phyloP scores from a whole-genome alignment of 2,888 invertebrate species.

The Hylaea fasciaria region DNA sequence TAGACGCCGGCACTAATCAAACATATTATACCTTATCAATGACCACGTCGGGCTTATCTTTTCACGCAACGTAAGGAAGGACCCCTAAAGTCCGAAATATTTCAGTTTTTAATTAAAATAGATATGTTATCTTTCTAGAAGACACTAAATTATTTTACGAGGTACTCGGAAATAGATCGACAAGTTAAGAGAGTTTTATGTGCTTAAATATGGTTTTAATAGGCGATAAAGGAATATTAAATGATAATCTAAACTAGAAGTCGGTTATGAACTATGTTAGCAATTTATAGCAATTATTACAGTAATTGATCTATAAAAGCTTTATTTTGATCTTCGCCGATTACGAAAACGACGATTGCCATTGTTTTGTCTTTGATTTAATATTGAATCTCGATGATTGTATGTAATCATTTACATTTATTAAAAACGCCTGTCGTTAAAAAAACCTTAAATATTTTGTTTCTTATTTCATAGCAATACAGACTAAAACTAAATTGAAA shows the following conservation, averaged over 20 bases:
- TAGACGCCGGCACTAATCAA: no score
- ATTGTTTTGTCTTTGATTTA: not conserved
- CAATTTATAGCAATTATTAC: not conserved
- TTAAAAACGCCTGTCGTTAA: no score
- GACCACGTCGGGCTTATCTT: no score
- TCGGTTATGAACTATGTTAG: constrained; percentile 25
- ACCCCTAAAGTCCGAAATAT: constrained; percentile 10
- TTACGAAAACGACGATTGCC: no score
- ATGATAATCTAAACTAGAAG: constrained; percentile 31
- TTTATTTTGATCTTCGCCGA: constrained; percentile 7
- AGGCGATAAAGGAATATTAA: constrained; percentile 22
- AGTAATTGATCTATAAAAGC: not conserved
- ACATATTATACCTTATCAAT: no score
- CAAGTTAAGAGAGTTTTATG: constrained; percentile 34
- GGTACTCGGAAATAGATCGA: constrained; percentile 31
- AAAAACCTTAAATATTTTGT: no score
- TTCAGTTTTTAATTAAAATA: constrained; percentile 35
- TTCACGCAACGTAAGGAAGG: no score
- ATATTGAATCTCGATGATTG: not conserved
- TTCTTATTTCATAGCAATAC: no score
- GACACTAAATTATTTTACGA: constrained; percentile 32
- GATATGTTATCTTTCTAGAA: constrained; percentile 30
- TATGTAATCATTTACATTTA: no score
- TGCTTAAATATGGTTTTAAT: constrained; percentile 33
- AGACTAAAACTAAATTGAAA: no score